A percentile compares a stretch with the other conserved stretches of the same genome.
Conservation (phyloP, 2,113 vertebrate species). For the Mohoua ochrocephala region DNA sequence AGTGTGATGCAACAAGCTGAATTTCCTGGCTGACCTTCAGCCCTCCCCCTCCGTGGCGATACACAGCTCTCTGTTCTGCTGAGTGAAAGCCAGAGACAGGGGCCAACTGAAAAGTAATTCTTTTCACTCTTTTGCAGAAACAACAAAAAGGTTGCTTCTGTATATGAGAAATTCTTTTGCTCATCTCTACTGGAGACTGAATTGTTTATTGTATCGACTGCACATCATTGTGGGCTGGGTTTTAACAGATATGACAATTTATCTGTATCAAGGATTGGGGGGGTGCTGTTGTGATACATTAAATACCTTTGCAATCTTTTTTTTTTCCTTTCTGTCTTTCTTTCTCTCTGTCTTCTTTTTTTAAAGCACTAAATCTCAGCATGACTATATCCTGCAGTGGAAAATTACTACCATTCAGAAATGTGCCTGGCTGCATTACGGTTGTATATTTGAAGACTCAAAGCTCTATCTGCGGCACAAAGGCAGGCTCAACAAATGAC, state of each 20-base stretch:
- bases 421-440: constrained; percentile 14
- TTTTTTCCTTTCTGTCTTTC: neutral
- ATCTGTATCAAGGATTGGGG: neutral
- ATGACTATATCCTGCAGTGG: constrained; percentile 40
- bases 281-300: constrained; percentile 42
- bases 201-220: constrained; percentile 64
- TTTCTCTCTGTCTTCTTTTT: neutral
- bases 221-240: constrained; percentile 53
- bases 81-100: neutral
- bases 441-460: constrained; percentile 35
- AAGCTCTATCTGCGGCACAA: constrained; percentile 51
- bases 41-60: neutral
- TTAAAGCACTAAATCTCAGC: constrained; percentile 31
- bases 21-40: constrained; percentile 37
- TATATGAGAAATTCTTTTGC: constrained; percentile 44
- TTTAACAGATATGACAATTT: constrained; percentile 68
- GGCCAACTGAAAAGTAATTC: neutral
- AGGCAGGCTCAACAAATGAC: constrained; percentile 38
- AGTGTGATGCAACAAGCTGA: neutral
- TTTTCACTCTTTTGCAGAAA: constrained; percentile 27
- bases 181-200: constrained; percentile 9
- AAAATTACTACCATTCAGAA: constrained; percentile 40
- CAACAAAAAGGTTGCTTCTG: constrained; percentile 1
- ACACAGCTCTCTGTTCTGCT: neutral
- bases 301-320: constrained; percentile 51